phyloP scores from a whole-genome alignment of 2,888 invertebrate species.

The Homarus gammarus region DNA sequence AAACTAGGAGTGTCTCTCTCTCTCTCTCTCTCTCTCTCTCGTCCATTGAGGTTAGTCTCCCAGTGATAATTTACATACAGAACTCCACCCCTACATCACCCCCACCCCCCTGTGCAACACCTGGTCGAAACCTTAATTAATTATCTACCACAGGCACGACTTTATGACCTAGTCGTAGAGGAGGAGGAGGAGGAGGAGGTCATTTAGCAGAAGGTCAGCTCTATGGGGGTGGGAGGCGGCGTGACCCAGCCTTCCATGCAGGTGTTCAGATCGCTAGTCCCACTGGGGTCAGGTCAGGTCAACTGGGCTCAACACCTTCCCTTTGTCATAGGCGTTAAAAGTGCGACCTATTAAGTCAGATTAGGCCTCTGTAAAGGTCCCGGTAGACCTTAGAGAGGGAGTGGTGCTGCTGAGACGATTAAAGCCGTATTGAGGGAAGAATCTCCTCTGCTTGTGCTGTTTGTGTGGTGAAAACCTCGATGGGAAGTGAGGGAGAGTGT shows the following conservation, averaged over 20 bases:
- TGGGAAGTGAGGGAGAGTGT: too few relatives aligned
- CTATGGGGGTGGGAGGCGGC: neutral
- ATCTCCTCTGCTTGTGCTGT: too few relatives aligned
- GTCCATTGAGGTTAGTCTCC: too few relatives aligned
- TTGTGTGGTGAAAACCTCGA: too few relatives aligned
- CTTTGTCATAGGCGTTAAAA: slow-evolving; percentile 53
- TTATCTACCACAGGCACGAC: too few relatives aligned
- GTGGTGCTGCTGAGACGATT: slow-evolving; percentile 12
- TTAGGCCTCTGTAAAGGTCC: slow-evolving; percentile 18
- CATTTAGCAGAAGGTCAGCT: neutral
- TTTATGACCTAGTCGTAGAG: too few relatives aligned
- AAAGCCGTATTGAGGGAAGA: neutral
- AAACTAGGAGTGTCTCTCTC: too few relatives aligned
- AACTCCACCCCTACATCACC: too few relatives aligned
- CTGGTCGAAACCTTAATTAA: too few relatives aligned
- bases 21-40: too few relatives aligned
- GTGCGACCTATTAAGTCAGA: slow-evolving; percentile 59
- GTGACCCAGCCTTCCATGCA: slow-evolving; percentile 17
- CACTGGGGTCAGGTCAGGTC: slow-evolving; percentile 51
- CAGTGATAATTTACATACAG: too few relatives aligned
- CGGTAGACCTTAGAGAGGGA: neutral
- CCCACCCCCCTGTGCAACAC: too few relatives aligned
- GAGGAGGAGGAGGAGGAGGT: neutral
- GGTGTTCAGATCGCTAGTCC: slow-evolving; percentile 50
- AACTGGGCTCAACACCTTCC: slow-evolving; percentile 39